Percentiles rank a stretch among this genome's conserved stretches.
These are phyloP conservation scores for Cryptocheilus praepositus DNA, from an alignment of 2,888 invertebrate genomes.

Conservation along the genomic window DNA sequence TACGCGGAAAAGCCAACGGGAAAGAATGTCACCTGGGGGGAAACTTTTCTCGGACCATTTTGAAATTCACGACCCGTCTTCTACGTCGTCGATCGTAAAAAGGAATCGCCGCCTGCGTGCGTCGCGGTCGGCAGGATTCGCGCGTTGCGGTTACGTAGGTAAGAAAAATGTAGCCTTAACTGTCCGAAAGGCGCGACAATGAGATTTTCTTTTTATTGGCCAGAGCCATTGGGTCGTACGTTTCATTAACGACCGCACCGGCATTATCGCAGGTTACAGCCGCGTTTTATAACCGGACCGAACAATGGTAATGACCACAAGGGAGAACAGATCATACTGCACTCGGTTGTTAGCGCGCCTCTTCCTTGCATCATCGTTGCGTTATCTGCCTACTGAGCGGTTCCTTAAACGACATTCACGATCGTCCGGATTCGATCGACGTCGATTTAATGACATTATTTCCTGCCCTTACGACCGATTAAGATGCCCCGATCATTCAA, in stretches of 20 bases:
- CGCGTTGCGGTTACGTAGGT: not conserved
- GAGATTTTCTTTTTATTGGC: constrained; percentile 1
- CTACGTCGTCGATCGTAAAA: constrained; percentile 9
- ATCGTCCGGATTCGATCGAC: constrained; percentile 21
- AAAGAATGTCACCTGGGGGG: not conserved
- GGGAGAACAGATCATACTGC: too few relatives aligned
- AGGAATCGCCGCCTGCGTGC: constrained; percentile 16
- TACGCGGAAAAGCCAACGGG: not conserved
- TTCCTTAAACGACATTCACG: constrained; percentile 38
- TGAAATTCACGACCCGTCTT: constrained; percentile 16
- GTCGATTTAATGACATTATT: constrained; percentile 2
- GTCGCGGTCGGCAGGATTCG: not conserved
- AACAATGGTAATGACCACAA: too few relatives aligned
- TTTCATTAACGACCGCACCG: constrained; percentile 5
- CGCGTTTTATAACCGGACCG: too few relatives aligned
- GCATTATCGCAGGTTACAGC: not conserved
- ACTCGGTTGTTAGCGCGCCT: too few relatives aligned
- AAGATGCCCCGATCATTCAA: constrained; percentile 22
- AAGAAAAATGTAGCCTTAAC: too few relatives aligned
- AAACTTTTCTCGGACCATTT: constrained; percentile 11
- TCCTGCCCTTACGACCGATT: not conserved
- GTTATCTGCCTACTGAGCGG: constrained; percentile 31
- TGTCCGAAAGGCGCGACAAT: too few relatives aligned
- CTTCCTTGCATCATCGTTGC: constrained; percentile 9
- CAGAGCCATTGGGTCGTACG: not conserved